Evolutionary conservation across 1,140 invertebrate genomes (phyloP).

Genomic region (Heliconius eleuchia): DNA sequence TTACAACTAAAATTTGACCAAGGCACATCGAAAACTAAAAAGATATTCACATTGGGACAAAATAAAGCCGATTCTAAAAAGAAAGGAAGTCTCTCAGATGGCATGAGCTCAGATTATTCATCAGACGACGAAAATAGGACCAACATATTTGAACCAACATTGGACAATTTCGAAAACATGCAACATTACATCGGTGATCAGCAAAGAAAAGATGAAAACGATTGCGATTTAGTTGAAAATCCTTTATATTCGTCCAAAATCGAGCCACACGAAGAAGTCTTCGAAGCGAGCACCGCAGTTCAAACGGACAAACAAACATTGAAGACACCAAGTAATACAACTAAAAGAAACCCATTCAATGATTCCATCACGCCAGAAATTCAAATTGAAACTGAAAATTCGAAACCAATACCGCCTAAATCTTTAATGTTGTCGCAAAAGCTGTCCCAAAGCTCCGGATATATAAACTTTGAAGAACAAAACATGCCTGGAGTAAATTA

Average conservation of each 20-base stretch:
- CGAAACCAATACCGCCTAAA: conserved; percentile 77
- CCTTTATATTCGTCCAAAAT: conserved; percentile 79
- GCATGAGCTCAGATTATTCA: conserved; percentile 77
- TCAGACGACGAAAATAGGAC: conserved; percentile 79
- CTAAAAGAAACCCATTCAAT: conserved; percentile 82
- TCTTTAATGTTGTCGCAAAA: conserved; percentile 83
- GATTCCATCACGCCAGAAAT: conserved; percentile 69
- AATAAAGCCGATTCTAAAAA: conserved; percentile 66
- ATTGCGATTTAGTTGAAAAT: conserved; percentile 74
- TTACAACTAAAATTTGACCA: conserved; percentile 72
- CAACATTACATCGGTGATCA: conserved; percentile 74
- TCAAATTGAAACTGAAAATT: conserved; percentile 76
- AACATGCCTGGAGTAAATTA: conserved; percentile 51
- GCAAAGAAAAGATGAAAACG: conserved; percentile 61
- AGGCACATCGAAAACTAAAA: conserved; percentile 65
- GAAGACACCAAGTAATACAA: conserved; percentile 62
- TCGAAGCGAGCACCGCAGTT: conserved; percentile 30
- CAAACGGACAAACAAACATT: conserved; percentile 48
- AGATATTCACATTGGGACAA: conserved; percentile 80
- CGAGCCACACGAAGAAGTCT: conserved; percentile 62
- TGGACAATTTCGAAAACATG: conserved; percentile 79
- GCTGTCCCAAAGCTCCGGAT: conserved; percentile 86
- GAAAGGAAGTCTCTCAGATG: conserved; percentile 76
- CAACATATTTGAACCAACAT: conserved; percentile 79
- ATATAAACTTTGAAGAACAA: conserved; percentile 78